Base-by-base conservation (phyloP, 2,113 vertebrate genomes). In the Colinus virginianus region DNA sequence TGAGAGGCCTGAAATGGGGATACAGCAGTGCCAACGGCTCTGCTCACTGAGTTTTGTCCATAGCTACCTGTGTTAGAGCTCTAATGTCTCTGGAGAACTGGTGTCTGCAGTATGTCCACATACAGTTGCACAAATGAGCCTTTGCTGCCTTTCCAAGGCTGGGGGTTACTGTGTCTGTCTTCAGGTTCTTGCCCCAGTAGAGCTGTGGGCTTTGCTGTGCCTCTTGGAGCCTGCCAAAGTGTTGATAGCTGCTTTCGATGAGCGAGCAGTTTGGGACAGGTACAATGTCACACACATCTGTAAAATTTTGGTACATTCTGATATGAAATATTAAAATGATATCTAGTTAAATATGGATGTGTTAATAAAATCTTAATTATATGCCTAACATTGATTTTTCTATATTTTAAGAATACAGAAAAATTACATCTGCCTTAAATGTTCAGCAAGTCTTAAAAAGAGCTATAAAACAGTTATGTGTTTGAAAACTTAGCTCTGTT, bases 131-230 rank as follows among this genome's bases (percentile, higher is more conserved):
- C 13, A 38, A 7, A 53, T 46, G 61, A 74, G 46, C n/a, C 5
- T 28, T 46, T 67, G 11, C 38, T 5, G 19, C 51, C 18, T 74
- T 53, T 45, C 38, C 45, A 8, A 12, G 62, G 23, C 61, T 74
- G 68, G 67, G 20, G 32, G 36, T 19, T 7, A 7, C 8, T 9
- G 14, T 15, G 8, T 1, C 6, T 45, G 5, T 28, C 34, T 16
- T 7, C 0, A 0, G 56, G 68, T 11, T 3, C 46, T 68, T 1
- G 0, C 21, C 36, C 34, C 36, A 23, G 34, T 42, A 25, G 26
- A 26, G 34, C 46, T 56, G 34, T 9, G 2, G 4, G 15, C n/a
- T 6, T 8, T 63, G 7, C 43, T 69, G 30, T 38, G 83, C 42
- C 34, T 51, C 63, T 49, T 36, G 32, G 23, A 77, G 43, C 26